phyloP scores from a whole-genome alignment of 2,113 vertebrate genomes.

The Chelonoidis abingdonii region DNA sequence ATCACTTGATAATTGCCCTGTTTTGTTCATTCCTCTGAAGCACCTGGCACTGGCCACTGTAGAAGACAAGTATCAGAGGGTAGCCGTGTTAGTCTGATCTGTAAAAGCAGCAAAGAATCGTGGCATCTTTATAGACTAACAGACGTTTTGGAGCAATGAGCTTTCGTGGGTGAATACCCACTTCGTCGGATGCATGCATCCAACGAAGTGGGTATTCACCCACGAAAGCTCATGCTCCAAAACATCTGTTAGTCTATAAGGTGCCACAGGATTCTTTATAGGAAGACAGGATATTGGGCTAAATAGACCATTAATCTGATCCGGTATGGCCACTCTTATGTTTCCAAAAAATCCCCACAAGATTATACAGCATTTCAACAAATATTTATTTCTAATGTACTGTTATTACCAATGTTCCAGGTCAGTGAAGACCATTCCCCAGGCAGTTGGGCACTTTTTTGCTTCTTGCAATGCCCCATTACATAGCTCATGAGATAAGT shows the following conservation, averaged over 20 bases:
- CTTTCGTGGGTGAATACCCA: no score
- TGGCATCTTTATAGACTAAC: no score
- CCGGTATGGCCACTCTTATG: neutral
- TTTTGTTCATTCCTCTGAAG: neutral
- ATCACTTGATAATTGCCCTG: neutral
- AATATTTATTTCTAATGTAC: conserved; percentile 58
- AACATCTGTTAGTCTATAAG: no score
- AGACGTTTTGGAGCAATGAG: no score
- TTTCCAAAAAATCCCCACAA: neutral
- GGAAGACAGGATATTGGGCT: neutral
- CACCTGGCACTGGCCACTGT: neutral
- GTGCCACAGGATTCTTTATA: neutral
- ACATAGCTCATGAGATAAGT: neutral
- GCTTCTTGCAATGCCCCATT: conserved; percentile 6
- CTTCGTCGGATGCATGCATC: no score
- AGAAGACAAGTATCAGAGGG: neutral
- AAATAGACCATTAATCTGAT: neutral
- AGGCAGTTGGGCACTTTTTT: conserved; percentile 8
- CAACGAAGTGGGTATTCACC: no score
- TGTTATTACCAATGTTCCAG: conserved; percentile 42
- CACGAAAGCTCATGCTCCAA: no score
- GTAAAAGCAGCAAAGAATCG: no score
- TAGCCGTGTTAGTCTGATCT: no score
- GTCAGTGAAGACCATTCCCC: conserved; percentile 59
- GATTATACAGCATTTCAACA: conserved; percentile 52